Conservation (phyloP, 1,140 invertebrate genomes). For the Aphis gossypii region DNA sequence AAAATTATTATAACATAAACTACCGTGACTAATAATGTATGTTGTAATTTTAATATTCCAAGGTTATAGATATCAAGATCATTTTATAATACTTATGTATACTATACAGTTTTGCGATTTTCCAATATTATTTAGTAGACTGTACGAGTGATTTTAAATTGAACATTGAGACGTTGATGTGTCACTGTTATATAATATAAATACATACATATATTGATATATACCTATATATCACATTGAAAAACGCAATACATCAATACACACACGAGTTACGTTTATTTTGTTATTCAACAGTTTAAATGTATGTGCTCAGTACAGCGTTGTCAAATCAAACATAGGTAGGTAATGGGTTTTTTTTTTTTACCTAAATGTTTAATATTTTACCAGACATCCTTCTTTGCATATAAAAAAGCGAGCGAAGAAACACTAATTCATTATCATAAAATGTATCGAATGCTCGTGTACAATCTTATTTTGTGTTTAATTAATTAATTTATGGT, state of each 20-base stretch:
- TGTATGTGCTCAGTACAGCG: background rate
- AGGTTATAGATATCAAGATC: background rate
- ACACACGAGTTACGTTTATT: background rate
- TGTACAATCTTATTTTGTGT: background rate
- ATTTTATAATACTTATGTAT: background rate
- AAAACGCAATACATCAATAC: background rate
- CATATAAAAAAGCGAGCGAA: background rate
- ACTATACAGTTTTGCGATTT: background rate
- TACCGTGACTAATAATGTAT: background rate
- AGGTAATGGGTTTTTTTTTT: background rate
- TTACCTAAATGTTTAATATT: background rate
- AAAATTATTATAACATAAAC: background rate
- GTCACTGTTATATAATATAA: background rate
- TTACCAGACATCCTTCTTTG: background rate
- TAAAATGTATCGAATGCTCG: background rate
- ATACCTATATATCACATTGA: background rate
- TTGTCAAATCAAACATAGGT: background rate
- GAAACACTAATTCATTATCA: background rate
- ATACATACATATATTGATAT: too few relatives aligned
- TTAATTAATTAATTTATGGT: background rate
- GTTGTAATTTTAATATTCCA: constrained; percentile 5
- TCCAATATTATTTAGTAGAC: background rate
- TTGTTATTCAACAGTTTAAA: background rate
- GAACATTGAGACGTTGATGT: background rate
- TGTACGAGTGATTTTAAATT: constrained; percentile 3